Percentiles rank a stretch among this genome's conserved stretches.
Conservation (phyloP, 2,797 vertebrate species). For the Dermochelys coriacea region DNA sequence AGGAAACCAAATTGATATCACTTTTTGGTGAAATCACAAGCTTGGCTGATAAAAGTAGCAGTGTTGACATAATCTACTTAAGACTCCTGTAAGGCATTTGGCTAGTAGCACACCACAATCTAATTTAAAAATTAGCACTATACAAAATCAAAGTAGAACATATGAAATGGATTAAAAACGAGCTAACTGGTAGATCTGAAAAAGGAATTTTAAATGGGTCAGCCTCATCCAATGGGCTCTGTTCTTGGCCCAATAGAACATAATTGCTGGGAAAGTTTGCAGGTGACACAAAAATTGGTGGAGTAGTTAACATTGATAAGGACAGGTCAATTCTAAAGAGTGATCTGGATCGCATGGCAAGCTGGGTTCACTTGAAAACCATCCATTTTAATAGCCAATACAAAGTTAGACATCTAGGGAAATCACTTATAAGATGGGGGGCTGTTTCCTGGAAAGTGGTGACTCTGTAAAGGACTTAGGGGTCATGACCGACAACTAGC, state of each 20-base stretch:
- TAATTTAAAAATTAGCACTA: too few species aligned
- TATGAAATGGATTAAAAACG: not conserved
- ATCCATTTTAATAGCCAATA: not conserved
- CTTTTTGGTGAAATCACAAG: not conserved
- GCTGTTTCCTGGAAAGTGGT: not conserved
- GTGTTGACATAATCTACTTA: too few species aligned
- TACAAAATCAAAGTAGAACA: too few species aligned
- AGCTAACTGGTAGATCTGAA: not conserved
- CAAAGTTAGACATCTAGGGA: not conserved
- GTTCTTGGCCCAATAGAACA: not conserved
- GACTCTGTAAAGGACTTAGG: not conserved
- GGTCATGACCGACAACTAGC: not conserved
- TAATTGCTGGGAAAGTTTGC: too few species aligned
- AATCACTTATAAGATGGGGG: not conserved
- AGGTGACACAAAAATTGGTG: not conserved
- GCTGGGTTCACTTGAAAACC: fast-evolving
- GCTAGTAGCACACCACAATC: too few species aligned
- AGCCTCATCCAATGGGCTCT: not conserved
- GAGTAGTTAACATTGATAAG: not conserved
- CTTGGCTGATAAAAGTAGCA: not conserved
- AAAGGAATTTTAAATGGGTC: not conserved
- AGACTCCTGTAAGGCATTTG: too few species aligned
- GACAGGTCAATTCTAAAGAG: not conserved
- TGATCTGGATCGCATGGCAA: fast-evolving
- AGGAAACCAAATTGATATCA: too few species aligned